A percentile compares a stretch with the other conserved stretches of the same genome.
These are phyloP conservation scores for Andrena trimmerana DNA, from an alignment of 2,888 invertebrate genomes.

Conservation along the genomic window DNA sequence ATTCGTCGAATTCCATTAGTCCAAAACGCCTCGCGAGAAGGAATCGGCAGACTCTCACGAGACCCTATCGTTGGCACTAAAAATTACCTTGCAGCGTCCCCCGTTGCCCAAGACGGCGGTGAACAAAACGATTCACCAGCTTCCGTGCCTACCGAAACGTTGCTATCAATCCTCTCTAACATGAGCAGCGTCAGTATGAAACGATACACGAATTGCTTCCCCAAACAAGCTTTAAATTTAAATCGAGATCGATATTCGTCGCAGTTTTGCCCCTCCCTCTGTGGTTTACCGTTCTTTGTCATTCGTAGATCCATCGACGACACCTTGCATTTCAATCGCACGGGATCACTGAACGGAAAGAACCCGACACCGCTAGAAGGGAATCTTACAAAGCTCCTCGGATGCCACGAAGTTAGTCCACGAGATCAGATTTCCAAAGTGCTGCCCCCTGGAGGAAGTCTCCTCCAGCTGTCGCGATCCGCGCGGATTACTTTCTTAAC, in stretches of 20 bases:
- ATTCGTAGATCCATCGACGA: too few relatives aligned
- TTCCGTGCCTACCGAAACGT: conserved; percentile 1
- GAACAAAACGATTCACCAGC: background rate
- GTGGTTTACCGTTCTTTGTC: too few relatives aligned
- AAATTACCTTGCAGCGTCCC: conserved; percentile 23
- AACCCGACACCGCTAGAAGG: conserved; percentile 1
- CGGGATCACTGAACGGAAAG: background rate
- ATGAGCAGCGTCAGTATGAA: background rate
- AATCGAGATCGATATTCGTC: too few relatives aligned
- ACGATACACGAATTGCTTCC: too few relatives aligned
- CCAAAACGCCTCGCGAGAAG: conserved; percentile 10
- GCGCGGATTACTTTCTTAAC: conserved; percentile 27
- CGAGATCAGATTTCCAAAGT: conserved; percentile 33
- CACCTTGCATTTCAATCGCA: background rate
- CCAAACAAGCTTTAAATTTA: too few relatives aligned
- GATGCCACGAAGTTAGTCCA: conserved; percentile 54
- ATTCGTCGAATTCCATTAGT: conserved; percentile 21
- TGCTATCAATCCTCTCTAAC: too few relatives aligned
- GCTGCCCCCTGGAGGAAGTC: conserved; percentile 2
- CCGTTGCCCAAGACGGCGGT: background rate
- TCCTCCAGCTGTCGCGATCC: conserved; percentile 29
- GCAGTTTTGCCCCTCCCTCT: too few relatives aligned
- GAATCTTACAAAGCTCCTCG: conserved; percentile 3
- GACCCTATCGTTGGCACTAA: conserved; percentile 51
- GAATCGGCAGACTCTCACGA: conserved; percentile 13